Evolutionary conservation across 1,140 invertebrate species (phyloP), one percentile per base, ranked within the genome.

Genomic region (Nasonia giraulti): DNA sequence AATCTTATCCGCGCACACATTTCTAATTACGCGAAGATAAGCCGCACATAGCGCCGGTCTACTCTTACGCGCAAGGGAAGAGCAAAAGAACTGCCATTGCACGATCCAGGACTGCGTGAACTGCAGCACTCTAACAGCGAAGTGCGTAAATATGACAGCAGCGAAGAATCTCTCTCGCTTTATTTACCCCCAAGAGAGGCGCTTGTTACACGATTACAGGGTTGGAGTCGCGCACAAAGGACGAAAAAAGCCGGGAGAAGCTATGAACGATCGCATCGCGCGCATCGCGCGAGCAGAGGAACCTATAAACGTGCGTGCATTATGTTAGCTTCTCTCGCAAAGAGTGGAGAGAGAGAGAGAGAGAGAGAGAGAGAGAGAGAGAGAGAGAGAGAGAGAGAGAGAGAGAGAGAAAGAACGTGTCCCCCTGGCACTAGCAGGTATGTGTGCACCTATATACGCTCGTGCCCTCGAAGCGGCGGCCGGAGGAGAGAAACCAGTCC

Each of bases 401-500:
- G 27, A 27, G 1, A 27, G 0, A 27, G 23, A 27, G 27, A 62
- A 62, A 62, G 55, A 62, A 62, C 55, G 20, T 62, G 55, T 62
- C 55, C 5, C 50, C 17, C 50, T 62, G 55, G 20, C 55, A 62
- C 55, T 20, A 62, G 17, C 14, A 20, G 20, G 20, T 62, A 62
- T 62, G 17, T 17, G 17, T 62, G 55, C 17, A 27, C 23, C 14
- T 62, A 14, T 62, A n/a, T 20, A 62, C 33, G 20, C 55, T 14
- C 7, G 14, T 20, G 55, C 55, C 55, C 17, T 62, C 55, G 55
- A 62, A 62, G 55, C 55, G 17, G 14, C 55, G 17, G 20, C 55
- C 4, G 55, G 14, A 69, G 2, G 37, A 66, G 27, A 68, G 31
- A 71, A 83, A 71, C 62, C 73, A 78, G 75, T 76, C 44, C 33